A percentile compares a stretch with the other conserved stretches of the same genome.
These are phyloP conservation scores for Eudemis profundana DNA, from an alignment of 2,888 invertebrate genomes.

Conservation along the genomic window DNA sequence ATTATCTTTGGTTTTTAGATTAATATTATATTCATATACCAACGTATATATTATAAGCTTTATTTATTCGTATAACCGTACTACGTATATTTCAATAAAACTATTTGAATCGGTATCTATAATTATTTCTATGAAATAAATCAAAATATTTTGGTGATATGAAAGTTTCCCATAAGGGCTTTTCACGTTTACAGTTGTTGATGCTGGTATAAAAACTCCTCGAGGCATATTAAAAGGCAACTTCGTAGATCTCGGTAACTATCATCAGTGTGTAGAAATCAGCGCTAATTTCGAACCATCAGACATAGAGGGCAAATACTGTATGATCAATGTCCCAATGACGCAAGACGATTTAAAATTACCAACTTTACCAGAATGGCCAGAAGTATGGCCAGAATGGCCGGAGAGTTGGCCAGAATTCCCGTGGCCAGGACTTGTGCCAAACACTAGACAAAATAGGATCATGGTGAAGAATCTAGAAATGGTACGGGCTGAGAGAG, in stretches of 20 bases:
- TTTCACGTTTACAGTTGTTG: constrained; percentile 1
- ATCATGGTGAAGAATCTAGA: constrained; percentile 16
- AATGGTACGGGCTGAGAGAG: constrained; percentile 8
- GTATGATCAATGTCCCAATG: constrained; percentile 62
- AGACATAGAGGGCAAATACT: constrained; percentile 67
- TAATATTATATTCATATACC: no score
- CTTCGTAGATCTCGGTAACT: constrained; percentile 62
- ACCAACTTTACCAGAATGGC: constrained; percentile 49
- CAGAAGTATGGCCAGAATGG: constrained; percentile 41
- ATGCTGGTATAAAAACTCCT: constrained; percentile 3
- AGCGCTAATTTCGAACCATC: constrained; percentile 51
- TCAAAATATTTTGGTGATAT: no score
- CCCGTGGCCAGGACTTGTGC: constrained; percentile 43
- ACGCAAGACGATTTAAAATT: constrained; percentile 50
- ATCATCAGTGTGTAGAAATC: constrained; percentile 64
- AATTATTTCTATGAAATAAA: no score
- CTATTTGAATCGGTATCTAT: no score
- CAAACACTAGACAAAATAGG: constrained; percentile 20
- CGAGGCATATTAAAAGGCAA: constrained; percentile 54
- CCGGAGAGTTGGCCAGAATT: constrained; percentile 48
- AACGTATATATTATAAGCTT: no score
- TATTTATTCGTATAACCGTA: no score
- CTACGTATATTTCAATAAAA: no score
- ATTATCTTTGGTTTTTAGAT: no score
- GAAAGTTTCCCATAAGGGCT: no score